Evolutionary conservation across 2,113 vertebrate genomes (phyloP).

Genomic region (Delphinapterus leucas): DNA sequence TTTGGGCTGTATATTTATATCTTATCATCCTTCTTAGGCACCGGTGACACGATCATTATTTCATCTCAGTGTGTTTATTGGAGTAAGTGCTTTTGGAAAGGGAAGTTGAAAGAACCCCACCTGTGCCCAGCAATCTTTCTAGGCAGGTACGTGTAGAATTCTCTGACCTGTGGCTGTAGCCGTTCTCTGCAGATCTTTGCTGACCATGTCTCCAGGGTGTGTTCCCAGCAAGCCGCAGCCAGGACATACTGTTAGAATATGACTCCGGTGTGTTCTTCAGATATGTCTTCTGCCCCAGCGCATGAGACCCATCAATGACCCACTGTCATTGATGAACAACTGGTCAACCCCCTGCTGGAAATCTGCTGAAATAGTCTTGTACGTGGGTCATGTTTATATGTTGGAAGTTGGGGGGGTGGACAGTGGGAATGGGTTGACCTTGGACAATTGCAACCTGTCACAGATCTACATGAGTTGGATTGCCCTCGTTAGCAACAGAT

Average conservation of each 20-base stretch:
- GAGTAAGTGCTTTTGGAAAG: constrained; percentile 42
- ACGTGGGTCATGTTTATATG: background rate
- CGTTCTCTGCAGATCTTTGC: background rate
- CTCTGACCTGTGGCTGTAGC: background rate
- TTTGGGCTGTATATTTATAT: constrained; percentile 67
- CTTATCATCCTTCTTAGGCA: constrained; percentile 56
- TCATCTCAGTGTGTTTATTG: constrained; percentile 57
- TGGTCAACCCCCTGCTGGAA: background rate
- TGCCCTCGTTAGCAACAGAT: background rate
- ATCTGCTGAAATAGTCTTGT: background rate
- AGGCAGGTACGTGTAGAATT: background rate
- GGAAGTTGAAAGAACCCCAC: background rate
- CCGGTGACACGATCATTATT: constrained; percentile 63
- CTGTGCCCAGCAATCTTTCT: background rate
- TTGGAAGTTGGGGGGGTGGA: background rate
- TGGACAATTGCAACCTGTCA: background rate
- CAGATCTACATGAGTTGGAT: background rate
- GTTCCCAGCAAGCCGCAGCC: background rate
- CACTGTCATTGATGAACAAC: background rate
- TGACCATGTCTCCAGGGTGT: background rate
- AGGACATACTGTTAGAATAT: background rate
- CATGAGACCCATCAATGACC: no score
- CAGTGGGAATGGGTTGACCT: background rate
- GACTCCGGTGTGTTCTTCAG: background rate
- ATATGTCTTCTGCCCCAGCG: background rate